Base-by-base conservation (phyloP, 2,888 invertebrate species). In the Xestia xanthographa region DNA sequence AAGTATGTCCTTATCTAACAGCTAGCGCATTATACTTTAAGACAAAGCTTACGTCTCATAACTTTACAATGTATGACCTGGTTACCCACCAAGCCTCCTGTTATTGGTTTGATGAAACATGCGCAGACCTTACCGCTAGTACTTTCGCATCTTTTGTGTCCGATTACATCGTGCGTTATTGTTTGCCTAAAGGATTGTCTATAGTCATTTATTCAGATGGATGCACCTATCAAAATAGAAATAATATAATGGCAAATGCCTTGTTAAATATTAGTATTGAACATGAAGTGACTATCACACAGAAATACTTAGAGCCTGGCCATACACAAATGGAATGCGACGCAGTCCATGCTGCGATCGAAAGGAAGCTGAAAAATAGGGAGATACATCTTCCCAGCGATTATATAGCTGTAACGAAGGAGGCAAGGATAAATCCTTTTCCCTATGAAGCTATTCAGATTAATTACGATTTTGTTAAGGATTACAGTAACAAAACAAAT, bases 381-480 rank as follows among this genome's bases (percentile, higher is more conserved):
- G n/a, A n/a, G 62, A 38, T 11, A 65, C 63, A 63, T n/a, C 41
- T 41, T 41, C 63, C n/a, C n/a, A 22, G 62, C 12, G 38, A 22
- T 22, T 62, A 63, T n/a, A n/a, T 63, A 8, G 14, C 41, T 41
- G n/a, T 63, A 63, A 63, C 41, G 14, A 41, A 41, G 63, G 63
- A 63, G 63, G 63, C 41, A 63, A n/a, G 63, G n/a, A 63, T 41
- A 41, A 63, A 65, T 41, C 63, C n/a, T 65, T 63, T 41, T 17
- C 41, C 63, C 41, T 63, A 41, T 63, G 63, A 41, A 41, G n/a
- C 14, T 3, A 2, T 63, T 14, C 63, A 63, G 14, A 41, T 63
- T 41, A 63, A 41, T n/a, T 17, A 41, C 4, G n/a, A 41, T 63
- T 63, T 63, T 63, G 63, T 63, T 63, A 63, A 63, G n/a, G 63